Evolutionary conservation across 2,888 invertebrate genomes (phyloP).

Genomic region (Matsumyia berberina): DNA sequence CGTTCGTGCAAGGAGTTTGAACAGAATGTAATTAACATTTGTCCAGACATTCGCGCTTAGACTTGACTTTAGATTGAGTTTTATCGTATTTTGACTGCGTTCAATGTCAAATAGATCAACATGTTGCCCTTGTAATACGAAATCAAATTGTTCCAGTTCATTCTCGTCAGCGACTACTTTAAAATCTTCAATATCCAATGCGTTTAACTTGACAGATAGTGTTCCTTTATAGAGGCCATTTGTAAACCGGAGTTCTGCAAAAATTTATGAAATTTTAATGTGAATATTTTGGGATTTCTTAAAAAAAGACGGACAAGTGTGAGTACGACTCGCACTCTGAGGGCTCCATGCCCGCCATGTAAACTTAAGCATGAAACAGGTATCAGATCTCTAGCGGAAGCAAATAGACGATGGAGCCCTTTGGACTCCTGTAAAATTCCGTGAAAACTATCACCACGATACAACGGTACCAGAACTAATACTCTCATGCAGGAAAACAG

Average conservation of each 20-base stretch:
- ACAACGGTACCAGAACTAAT: too few relatives aligned
- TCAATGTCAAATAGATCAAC: constrained; percentile 1
- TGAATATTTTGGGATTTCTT: too few relatives aligned
- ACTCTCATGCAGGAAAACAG: too few relatives aligned
- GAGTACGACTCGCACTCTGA: too few relatives aligned
- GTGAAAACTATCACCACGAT: too few relatives aligned
- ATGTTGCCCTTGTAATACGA: constrained; percentile 3
- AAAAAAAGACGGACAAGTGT: too few relatives aligned
- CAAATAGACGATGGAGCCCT: too few relatives aligned
- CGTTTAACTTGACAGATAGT: constrained; percentile 1
- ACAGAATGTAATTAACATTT: neutral
- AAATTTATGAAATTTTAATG: neutral
- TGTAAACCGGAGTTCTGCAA: constrained; percentile 15
- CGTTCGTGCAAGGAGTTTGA: neutral
- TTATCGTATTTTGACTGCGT: neutral
- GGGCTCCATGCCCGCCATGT: too few relatives aligned
- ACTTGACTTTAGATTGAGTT: neutral
- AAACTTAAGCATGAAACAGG: too few relatives aligned
- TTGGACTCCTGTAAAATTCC: too few relatives aligned
- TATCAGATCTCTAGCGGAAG: too few relatives aligned
- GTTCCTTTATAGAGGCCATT: constrained; percentile 21
- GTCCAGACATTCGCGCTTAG: neutral
- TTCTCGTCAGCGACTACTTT: neutral
- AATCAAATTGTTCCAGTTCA: neutral
- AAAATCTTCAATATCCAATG: constrained; percentile 1